These are phyloP conservation scores for Archocentrus centrarchus DNA, from an alignment of 2,113 vertebrate species.

Conservation along the genomic window DNA sequence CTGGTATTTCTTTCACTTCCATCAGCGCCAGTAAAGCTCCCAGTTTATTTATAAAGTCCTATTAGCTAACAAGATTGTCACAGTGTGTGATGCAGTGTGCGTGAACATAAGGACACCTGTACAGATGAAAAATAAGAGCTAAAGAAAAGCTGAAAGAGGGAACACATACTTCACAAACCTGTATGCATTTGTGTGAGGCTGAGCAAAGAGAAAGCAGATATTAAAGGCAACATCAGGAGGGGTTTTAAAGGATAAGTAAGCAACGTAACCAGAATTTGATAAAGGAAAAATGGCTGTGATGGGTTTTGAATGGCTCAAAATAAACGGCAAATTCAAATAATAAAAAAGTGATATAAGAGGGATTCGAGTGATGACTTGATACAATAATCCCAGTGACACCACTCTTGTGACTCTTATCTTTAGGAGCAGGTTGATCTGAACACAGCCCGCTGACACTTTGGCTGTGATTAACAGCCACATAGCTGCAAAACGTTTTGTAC, in stretches of 20 bases:
- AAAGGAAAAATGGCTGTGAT: slow-evolving; percentile 10
- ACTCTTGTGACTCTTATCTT: slow-evolving; percentile 63
- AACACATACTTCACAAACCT: slow-evolving; percentile 25
- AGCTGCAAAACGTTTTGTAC: slow-evolving; percentile 48
- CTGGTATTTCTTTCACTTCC: slow-evolving; percentile 26
- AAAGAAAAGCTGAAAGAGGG: slow-evolving; percentile 43
- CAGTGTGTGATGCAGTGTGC: slow-evolving; percentile 27
- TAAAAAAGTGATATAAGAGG: slow-evolving; percentile 18
- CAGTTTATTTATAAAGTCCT: slow-evolving; percentile 55
- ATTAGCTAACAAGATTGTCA: slow-evolving; percentile 58
- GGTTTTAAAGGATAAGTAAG: slow-evolving; percentile 20
- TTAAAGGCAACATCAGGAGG: slow-evolving; percentile 14
- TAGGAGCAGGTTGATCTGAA: slow-evolving; percentile 58
- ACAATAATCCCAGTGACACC: slow-evolving; percentile 31
- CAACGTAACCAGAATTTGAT: slow-evolving; percentile 8
- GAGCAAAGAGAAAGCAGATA: background rate
- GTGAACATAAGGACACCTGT: slow-evolving; percentile 48
- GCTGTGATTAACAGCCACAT: slow-evolving; percentile 67
- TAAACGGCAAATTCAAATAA: slow-evolving; percentile 30
- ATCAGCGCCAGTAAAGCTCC: slow-evolving; percentile 31
- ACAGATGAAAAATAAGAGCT: slow-evolving; percentile 48
- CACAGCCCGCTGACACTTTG: slow-evolving; percentile 41
- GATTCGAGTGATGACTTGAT: slow-evolving; percentile 29
- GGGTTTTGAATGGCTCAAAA: background rate
- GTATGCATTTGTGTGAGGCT: slow-evolving; percentile 6